Evolutionary conservation across 2,113 vertebrate species (phyloP), one percentile per base, ranked within the genome.

Genomic region (Apaloderma vittatum): DNA sequence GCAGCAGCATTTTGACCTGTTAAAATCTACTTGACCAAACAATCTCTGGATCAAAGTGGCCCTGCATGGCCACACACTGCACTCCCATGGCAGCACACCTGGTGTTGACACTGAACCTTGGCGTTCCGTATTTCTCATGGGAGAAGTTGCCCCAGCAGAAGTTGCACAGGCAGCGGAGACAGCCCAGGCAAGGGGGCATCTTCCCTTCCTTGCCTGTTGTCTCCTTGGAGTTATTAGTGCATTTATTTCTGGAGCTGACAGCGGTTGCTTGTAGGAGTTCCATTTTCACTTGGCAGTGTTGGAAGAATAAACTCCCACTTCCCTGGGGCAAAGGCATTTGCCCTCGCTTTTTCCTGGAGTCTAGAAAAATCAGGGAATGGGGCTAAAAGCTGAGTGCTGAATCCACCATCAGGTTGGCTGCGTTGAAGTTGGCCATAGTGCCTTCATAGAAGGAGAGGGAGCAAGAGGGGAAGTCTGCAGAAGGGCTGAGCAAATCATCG

Each of bases 61-160:
- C 1, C 0, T n/a, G 49, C 0, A 0, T 40, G 58, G 77, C 71
- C 1, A 0, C 40, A 27, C 0, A 3, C 80, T 78, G 61, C 0
- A 0, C 73, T 87, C 49, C 73, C 0, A 0, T 27, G 32, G 55
- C 70, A 54, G 78, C 61, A 89, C 63, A 81, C 14, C n/a, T 2
- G 0, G 21, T n/a, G 79, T 61, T 2, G 0, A 30, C 1, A 4
- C 88, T 65, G 82, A 80, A 67, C 48, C 43, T 86, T 45, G 9
- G 2, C 79, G 40, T 40, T 40, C 59, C 75, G 46, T 91, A 52
- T 32, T 90, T 86, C 75, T 88, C 43, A 74, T 0, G 23, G 83
- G 73, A 84, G 45, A 67, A 52, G 63, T 67, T 86, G 82, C 57
- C 85, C 78, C 71, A 16, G 52, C 51, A 71, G 81, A 71, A 93